Base-by-base conservation (phyloP, 2,797 vertebrate genomes). In the Chromis chromis region DNA sequence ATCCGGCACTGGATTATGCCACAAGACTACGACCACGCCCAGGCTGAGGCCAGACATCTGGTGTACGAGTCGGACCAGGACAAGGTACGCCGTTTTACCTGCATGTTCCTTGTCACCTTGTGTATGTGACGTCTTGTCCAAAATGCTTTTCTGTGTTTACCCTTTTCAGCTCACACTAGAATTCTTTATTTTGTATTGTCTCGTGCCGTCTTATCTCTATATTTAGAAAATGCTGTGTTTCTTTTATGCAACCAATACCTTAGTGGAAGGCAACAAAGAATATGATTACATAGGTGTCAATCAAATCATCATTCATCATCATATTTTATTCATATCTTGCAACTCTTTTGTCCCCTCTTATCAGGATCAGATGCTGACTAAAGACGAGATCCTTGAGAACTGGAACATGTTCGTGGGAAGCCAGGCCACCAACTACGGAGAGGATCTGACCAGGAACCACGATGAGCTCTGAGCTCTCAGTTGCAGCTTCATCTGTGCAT, bases 391-490 rank as follows among this genome's bases (percentile, higher is more conserved):
- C 85, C 81, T 99, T n/a, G 95, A 98, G 85, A 99, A 99, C 82
- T 99, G 98, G 98, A 98, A 98, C 91, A 99, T 99, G 98, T 99
- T 99, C 5, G 98, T 99, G 31, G 98, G 98, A 88, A 99, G 98
- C 89, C 98, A 99, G 85, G 98, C 98, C 81, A 99, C 98, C 78
- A 99, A 99, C 93, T 99, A 99, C 0, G 97, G 98, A 57, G 98
- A 99, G 83, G 98, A 99, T 76, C 97, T 99, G 82, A 99, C 97
- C 25, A 96, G 94, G 90, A 96, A 96, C 86, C 98, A 98, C 0
- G 97, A 98, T 39, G 98, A 99, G 72, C 95, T 99, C 83, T 99
- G 95, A 99, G 84, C 13, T 50, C 4, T 16, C 14, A 0, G 5
- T 48, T n/a, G 64, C 65, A 48, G 53, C n/a, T 49, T 24, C 11